These are phyloP conservation scores for Tauraco erythrolophus DNA, from an alignment of 2,113 vertebrate genomes.

Conservation along the genomic window DNA sequence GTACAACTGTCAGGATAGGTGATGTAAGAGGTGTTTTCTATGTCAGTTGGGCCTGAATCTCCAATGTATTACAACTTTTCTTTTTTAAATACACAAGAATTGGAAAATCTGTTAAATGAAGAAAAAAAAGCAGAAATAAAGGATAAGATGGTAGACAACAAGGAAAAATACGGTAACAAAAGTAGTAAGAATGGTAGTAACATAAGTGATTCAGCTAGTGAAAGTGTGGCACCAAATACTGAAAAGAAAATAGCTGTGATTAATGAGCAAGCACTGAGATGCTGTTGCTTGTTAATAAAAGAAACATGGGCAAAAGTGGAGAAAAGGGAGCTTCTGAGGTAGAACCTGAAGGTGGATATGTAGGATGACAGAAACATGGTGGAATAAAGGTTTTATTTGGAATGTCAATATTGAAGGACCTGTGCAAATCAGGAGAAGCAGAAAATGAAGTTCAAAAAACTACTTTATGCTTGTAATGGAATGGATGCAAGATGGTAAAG, in stretches of 20 bases:
- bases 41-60: neutral
- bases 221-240: neutral
- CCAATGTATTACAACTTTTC: neutral
- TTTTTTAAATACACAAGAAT: neutral
- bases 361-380: neutral
- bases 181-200: neutral
- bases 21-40: neutral
- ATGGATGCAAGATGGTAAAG: neutral
- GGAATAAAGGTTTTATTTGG: neutral
- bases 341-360: neutral
- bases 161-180: neutral
- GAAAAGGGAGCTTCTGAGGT: neutral
- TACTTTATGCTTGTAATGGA: neutral
- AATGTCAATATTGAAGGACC: neutral
- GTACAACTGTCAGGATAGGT: neutral
- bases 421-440: neutral
- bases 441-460: neutral
- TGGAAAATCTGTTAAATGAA: neutral
- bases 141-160: neutral
- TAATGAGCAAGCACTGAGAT: neutral
- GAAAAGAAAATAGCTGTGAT: neutral
- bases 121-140: neutral
- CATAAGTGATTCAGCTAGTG: neutral
- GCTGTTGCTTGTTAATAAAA: neutral
- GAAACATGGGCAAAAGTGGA: accelerated